Evolutionary conservation across 2,888 invertebrate species (phyloP).

Genomic region (Watsonalla cultraria): DNA sequence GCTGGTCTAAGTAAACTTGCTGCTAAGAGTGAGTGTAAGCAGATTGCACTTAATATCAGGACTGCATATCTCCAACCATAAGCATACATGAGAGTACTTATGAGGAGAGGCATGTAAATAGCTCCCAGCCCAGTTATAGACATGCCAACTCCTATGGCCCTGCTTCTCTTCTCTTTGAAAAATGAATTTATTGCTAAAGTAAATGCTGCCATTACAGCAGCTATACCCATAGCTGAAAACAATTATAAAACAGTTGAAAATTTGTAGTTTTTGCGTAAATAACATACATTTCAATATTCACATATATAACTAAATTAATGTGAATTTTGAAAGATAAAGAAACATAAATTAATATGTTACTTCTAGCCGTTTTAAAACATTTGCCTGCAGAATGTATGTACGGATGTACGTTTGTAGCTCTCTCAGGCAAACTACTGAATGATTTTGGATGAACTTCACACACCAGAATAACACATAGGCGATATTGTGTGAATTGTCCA

Average conservation of each 20-base stretch:
- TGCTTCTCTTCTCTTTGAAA: constrained; percentile 79
- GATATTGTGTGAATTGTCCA: too few relatives aligned
- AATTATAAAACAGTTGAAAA: constrained; percentile 48
- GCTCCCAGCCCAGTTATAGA: constrained; percentile 82
- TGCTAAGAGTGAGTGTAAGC: constrained; percentile 79
- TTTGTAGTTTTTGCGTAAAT: too few relatives aligned
- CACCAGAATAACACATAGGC: too few relatives aligned
- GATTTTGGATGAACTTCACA: too few relatives aligned
- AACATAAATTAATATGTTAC: too few relatives aligned
- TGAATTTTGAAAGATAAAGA: too few relatives aligned
- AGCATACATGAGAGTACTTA: constrained; percentile 73
- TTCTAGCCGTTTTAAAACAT: too few relatives aligned
- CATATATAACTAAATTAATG: too few relatives aligned
- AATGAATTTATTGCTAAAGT: constrained; percentile 82
- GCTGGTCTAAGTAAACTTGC: constrained; percentile 82
- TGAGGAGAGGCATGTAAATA: constrained; percentile 81
- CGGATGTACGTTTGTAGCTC: too few relatives aligned
- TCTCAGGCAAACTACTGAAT: too few relatives aligned
- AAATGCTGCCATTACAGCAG: constrained; percentile 79
- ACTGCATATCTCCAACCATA: constrained; percentile 81
- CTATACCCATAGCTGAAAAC: constrained; percentile 80
- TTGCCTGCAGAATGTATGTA: too few relatives aligned
- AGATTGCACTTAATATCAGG: constrained; percentile 79
- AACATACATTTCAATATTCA: too few relatives aligned
- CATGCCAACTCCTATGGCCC: constrained; percentile 81